Evolutionary conservation across 1,140 invertebrate species (phyloP), one percentile per base, ranked within the genome.

Genomic region (Penaeus vannamei): DNA sequence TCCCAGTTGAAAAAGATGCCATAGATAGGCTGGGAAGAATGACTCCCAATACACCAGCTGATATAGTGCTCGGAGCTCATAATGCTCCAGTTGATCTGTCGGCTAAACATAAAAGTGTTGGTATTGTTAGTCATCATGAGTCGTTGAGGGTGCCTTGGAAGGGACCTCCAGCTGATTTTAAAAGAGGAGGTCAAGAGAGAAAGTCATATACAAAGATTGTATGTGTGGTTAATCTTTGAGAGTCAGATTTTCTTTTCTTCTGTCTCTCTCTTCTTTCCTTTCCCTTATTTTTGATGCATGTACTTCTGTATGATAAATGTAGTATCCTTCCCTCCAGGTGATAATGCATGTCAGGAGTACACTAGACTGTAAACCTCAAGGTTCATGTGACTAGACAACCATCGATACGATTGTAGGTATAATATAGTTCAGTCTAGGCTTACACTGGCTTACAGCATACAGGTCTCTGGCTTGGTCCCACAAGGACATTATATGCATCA

Each of bases 281-380:
- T 29, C 42, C 23, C 12, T 61, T 10, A 29, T 77, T 79, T 14
- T 80, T 64, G 29, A 62, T 32, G 20, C n/a, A 42, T 64, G 23
- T 62, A 10, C 59, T 61, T 61, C 64, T 22, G 26, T 36, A 42
- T 19, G 22, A 19, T 62, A 64, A 84, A 17, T 66, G 53, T 53
- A 64, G 29, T 84, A 59, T 81, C 60, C 29, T 84, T 72, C 76
- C 87, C 76, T 79, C n/a, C 87, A 89, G 87, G 83, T 85, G 23
- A 72, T 84, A 89, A 84, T 42, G 82, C 66, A 76, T 53, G 72
- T 36, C 53, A 89, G n/a, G 36, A 61, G 87, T 36, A 42, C 61
- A 89, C 87, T 62, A 89, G 76, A 81, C 87, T 85, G 87, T 89
- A 89, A 76, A 61, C 42, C 32, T 84, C 84, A 77, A 60, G n/a